These are phyloP conservation scores for Penaeus indicus DNA, from an alignment of 1,140 invertebrate genomes.

Conservation along the genomic window DNA sequence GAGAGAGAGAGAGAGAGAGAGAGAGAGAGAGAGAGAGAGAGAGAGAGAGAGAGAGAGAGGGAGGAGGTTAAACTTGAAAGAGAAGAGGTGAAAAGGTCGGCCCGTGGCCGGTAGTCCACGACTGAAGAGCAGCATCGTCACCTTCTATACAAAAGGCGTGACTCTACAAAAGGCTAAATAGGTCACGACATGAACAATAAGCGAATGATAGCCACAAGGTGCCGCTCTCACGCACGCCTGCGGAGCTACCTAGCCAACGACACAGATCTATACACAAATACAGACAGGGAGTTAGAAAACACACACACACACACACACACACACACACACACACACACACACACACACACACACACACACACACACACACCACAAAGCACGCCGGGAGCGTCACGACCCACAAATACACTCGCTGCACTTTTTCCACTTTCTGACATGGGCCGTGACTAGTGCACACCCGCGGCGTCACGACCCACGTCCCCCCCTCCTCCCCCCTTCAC, in stretches of 20 bases:
- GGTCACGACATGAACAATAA: constrained; percentile 35
- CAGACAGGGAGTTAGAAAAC: background rate
- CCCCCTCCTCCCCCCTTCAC: background rate
- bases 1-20: too few relatives aligned
- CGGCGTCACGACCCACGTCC: constrained; percentile 26
- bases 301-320: background rate
- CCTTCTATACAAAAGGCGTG: constrained; percentile 15
- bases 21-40: too few relatives aligned
- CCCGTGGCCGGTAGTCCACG: background rate
- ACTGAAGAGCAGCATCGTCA: constrained; percentile 2
- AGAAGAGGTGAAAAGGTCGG: background rate
- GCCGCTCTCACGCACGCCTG: background rate
- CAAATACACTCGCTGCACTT: constrained; percentile 35
- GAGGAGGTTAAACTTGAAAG: too few relatives aligned
- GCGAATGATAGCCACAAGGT: background rate
- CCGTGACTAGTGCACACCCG: constrained; percentile 37
- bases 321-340: background rate
- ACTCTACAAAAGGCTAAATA: constrained; percentile 39
- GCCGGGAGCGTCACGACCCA: constrained; percentile 26
- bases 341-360: background rate
- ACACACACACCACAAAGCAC: constrained; percentile 23
- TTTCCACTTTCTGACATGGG: constrained; percentile 44
- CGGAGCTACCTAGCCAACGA: background rate
- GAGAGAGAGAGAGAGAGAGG: too few relatives aligned
- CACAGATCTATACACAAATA: background rate